A percentile compares a stretch with the other conserved stretches of the same genome.
phyloP scores from a whole-genome alignment of 2,888 invertebrate species.

The Agrilus mali region DNA sequence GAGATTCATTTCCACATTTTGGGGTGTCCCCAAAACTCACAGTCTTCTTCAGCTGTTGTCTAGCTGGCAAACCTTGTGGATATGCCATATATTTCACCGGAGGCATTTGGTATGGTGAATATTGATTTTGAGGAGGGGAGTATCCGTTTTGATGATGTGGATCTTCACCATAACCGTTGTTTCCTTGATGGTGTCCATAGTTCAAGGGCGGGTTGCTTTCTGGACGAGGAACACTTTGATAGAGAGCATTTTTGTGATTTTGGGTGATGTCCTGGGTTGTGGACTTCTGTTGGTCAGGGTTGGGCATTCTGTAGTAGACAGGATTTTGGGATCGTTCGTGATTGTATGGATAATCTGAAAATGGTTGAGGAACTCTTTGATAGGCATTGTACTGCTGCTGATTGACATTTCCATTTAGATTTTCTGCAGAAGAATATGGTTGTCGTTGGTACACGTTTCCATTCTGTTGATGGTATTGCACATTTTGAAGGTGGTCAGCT shows the following conservation, averaged over 20 bases:
- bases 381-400: conserved; percentile 3
- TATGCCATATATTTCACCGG: conserved; percentile 37
- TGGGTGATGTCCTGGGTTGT: conserved; percentile 15
- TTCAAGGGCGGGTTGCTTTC: conserved; percentile 5
- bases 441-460: conserved; percentile 4
- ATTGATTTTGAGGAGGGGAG: conserved; percentile 19
- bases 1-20: conserved; percentile 41
- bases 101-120: conserved; percentile 43
- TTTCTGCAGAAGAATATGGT: conserved; percentile 1
- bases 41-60: conserved; percentile 49
- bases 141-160: background rate
- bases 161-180: conserved; percentile 5
- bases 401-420: conserved; percentile 6
- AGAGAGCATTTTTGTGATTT: conserved; percentile 14
- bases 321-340: background rate
- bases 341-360: background rate
- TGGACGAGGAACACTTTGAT: conserved; percentile 22
- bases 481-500: conserved; percentile 7
- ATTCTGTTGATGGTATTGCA: conserved; percentile 11
- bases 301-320: background rate
- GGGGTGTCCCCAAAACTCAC: conserved; percentile 64
- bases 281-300: background rate
- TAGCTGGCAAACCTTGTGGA: conserved; percentile 48
- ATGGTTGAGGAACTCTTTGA: conserved; percentile 8
- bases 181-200: background rate